phyloP scores from a whole-genome alignment of 2,888 invertebrate genomes.

The Ornithoptera priamus region DNA sequence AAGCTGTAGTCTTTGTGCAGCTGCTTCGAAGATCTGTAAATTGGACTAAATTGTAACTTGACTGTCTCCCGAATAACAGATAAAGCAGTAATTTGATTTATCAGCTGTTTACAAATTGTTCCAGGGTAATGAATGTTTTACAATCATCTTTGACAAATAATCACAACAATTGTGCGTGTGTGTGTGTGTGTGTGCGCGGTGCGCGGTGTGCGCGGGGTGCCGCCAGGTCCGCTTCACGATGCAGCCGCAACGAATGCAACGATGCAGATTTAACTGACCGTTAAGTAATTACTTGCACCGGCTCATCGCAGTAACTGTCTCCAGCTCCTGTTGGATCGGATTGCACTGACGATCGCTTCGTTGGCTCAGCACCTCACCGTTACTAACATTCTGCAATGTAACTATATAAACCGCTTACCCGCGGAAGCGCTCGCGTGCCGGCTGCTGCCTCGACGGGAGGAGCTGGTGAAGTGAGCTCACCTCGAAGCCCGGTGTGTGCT shows the following conservation, averaged over 20 bases:
- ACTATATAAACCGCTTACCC: background rate
- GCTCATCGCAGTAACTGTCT: too few species aligned
- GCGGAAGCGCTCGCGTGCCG: background rate
- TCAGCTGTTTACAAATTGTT: too few species aligned
- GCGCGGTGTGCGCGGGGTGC: too few species aligned
- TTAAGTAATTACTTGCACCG: too few species aligned
- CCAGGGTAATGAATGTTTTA: too few species aligned
- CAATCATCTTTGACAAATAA: background rate
- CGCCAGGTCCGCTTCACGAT: too few species aligned
- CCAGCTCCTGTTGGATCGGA: background rate
- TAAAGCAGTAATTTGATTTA: too few species aligned
- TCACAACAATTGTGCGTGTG: background rate
- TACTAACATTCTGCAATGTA: background rate
- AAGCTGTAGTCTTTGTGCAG: background rate
- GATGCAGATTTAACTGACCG: too few species aligned
- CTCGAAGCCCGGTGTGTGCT: background rate
- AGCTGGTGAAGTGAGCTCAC: background rate
- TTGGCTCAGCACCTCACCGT: background rate
- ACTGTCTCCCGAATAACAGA: too few species aligned
- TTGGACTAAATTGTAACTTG: too few species aligned
- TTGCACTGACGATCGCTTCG: background rate
- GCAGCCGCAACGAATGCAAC: too few species aligned
- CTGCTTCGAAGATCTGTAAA: background rate
- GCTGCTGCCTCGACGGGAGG: background rate
- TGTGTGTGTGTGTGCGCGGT: background rate